Base-by-base conservation (phyloP, 2,888 invertebrate genomes). In the Polia nebulosa region DNA sequence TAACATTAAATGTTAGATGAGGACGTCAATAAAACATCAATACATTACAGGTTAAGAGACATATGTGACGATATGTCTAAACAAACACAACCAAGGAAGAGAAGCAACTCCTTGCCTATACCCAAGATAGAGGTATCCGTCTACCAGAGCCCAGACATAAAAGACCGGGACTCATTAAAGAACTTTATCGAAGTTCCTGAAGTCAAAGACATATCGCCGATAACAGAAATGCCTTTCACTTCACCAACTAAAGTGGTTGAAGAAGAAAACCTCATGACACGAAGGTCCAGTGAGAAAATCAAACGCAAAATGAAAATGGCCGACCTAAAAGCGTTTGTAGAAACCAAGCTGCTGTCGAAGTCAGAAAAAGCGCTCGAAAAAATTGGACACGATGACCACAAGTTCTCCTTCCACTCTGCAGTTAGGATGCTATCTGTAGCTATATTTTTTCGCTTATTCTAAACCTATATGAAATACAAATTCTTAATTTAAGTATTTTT, bases 61-160 rank as follows among this genome's bases (percentile, higher is more conserved):
- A 98, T 99, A 67, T 98, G 97, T 83, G 99, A 99, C 88, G 98
- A 99, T 85, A 96, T 97, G 49, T 97, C 97, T 5, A 97, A 97
- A 77, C 97, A 97, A 88, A 97, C 97, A 85, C 97, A 97, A 86
- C 97, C 98, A 11, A 96, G 99, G 66, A 97, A 98, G 88, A 96
- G 99, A 61, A 99, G 99, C 87, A 98, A 98, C 89, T 99, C 99
- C 0, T 93, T 99, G 63, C 99, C 99, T 0, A 98, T 98, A 89
- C 98, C 99, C 2, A 98, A 99, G 95, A 98, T 99, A 71, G 98
- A 98, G 92, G 97, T 98, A 1, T 98, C 98, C 0, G 95, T 98
- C 34, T 98, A 98, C 88, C 98, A 98, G 90, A 98, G 97, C 83
- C 97, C 97, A 0, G 98, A 97, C 69, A 95, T 96, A 27, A 97